Conservation (phyloP, 2,888 invertebrate species). For the Drosophila rubida region DNA sequence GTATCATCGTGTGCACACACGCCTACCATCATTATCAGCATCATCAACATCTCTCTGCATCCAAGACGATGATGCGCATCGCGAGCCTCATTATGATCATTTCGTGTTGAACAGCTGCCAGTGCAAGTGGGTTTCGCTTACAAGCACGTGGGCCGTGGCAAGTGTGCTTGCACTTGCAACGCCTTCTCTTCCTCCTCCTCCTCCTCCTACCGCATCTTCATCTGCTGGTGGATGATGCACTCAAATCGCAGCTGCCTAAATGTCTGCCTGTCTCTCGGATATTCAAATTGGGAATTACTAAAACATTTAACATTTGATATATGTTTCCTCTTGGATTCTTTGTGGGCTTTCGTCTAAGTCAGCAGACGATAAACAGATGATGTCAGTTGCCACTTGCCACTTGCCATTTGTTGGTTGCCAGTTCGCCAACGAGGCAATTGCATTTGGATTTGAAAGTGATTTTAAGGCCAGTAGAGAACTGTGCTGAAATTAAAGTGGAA, state of each 20-base stretch:
- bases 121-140: conserved; percentile 60
- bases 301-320: conserved; percentile 53
- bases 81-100: conserved; percentile 22
- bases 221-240: conserved; percentile 18
- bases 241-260: conserved; percentile 10
- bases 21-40: conserved; percentile 39
- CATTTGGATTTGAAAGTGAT: conserved; percentile 44
- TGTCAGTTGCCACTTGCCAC: conserved; percentile 2
- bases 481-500: conserved; percentile 6
- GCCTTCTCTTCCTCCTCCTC: neutral
- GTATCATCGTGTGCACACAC: conserved; percentile 39
- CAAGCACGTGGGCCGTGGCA: conserved; percentile 52
- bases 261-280: conserved; percentile 17
- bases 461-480: conserved; percentile 12
- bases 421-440: conserved; percentile 9
- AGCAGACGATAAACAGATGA: conserved; percentile 29
- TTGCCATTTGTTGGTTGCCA: neutral
- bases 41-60: conserved; percentile 16
- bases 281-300: conserved; percentile 49
- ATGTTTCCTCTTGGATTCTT: conserved; percentile 38
- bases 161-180: conserved; percentile 44
- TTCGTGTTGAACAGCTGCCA: conserved; percentile 44
- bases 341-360: conserved; percentile 13
- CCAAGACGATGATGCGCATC: neutral
- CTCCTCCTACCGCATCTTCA: neutral